Base-by-base conservation (phyloP, 2,113 vertebrate species). In the Upupa epops region DNA sequence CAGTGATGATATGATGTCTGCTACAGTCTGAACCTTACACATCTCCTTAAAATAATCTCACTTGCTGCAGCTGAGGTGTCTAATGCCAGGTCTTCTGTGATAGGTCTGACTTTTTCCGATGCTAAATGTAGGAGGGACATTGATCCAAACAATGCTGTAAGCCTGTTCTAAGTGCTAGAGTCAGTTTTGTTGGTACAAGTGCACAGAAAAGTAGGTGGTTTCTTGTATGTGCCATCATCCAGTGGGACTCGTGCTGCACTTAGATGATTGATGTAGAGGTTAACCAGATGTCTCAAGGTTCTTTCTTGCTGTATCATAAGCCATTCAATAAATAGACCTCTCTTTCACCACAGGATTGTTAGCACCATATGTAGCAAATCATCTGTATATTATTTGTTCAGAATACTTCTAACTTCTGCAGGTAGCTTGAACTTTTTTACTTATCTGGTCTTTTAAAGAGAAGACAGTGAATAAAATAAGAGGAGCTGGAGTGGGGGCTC, bases 121-220 rank as follows among this genome's bases (percentile, higher is more conserved):
- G 13, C 17, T 73, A 72, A 40, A 40, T 31, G 51, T 76, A 52
- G 79, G 71, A 56, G 75, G 63, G 55, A 49, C 63, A 9, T 71
- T 26, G 36, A 65, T 63, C 88, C 66, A 61, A 89, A 72, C 29
- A 83, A 69, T 85, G 17, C 83, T 64, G 29, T 42, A 63, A 88
- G 18, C 26, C 20, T 55, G 12, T 61, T 83, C 64, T 48, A 88
- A 72, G 61, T 75, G 66, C 28, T 72, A 55, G 85, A 75, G 79
- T 79, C 51, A 73, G 49, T 73, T 92, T 92, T 80, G 52, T 65
- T 83, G 88, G 88, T 73, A 69, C 59, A 56, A 92, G 65, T 37
- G 46, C n/a, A 24, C 26, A 65, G 63, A 45, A 86, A 48, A 76
- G 34, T 61, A 37, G 32, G 20, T 64, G n/a, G 6, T 79, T 71